phyloP scores from a whole-genome alignment of 1,140 invertebrate species.

The Bombus superbus region DNA sequence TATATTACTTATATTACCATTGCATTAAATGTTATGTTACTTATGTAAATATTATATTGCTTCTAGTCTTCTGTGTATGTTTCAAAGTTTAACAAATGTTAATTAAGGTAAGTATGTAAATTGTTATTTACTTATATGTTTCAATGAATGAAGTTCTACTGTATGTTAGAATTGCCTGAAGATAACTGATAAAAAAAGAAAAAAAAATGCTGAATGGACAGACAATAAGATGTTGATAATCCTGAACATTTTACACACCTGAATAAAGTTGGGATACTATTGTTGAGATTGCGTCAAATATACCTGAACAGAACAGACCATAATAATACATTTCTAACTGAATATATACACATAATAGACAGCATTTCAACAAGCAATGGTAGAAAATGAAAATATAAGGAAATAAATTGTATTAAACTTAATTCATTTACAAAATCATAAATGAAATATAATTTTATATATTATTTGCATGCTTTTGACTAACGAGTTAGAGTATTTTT shows the following conservation, averaged over 20 bases:
- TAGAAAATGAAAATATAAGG: background rate
- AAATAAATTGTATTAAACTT: background rate
- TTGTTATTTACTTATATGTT: background rate
- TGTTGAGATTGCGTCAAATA: slow-evolving; percentile 82
- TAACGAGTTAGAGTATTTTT: background rate
- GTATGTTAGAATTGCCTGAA: background rate
- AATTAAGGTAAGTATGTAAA: background rate
- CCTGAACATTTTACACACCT: slow-evolving; percentile 84
- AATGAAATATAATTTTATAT: background rate
- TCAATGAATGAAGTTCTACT: background rate
- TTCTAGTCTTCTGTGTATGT: background rate
- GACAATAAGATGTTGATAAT: slow-evolving; percentile 66
- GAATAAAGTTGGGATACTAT: slow-evolving; percentile 85
- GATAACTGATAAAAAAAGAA: background rate
- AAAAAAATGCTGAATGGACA: slow-evolving; percentile 80
- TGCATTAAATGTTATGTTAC: background rate
- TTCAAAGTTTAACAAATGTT: background rate
- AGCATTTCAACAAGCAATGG: background rate
- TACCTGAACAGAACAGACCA: slow-evolving; percentile 85
- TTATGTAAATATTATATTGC: background rate
- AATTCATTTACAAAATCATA: background rate
- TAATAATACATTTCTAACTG: slow-evolving; percentile 72
- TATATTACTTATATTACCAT: no score
- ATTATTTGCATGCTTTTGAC: background rate
- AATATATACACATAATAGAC: background rate